Evolutionary conservation across 2,888 invertebrate species (phyloP), one percentile per base, ranked within the genome.

Genomic region (Halictus ligatus): DNA sequence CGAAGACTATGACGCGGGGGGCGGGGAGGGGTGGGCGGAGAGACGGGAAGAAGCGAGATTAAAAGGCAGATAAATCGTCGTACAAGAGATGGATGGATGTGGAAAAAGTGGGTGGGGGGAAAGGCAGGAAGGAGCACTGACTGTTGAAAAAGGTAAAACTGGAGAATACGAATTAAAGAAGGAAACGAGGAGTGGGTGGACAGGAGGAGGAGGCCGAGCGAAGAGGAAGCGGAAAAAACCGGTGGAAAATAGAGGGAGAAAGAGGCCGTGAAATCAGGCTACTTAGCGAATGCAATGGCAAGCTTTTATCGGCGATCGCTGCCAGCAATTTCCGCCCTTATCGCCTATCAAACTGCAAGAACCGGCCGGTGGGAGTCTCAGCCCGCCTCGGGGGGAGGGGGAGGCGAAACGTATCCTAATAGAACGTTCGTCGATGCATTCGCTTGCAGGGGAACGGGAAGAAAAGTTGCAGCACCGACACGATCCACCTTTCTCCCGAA

Each of bases 301-400:
- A 78, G 76, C 77, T 86, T 84, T 89, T 92, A 93, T 92, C 92
- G 89, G 89, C 89, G 90, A 92, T 93, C 90, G 88, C 84, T 91
- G 93, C 91, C 88, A 91, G 92, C 91, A 91, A 92, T 93, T 93
- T 92, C 91, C 90, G 90, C 87, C 92, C 91, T 92, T 92, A 93
- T 92, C 91, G 91, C 86, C 91, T 91, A 92, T 93, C 92, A 92
- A 89, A 89, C 84, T 76, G 75, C 79, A 85, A 89, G 86, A 92
- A 93, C 91, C 91, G 89, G 83, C 84, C 84, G 86, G 81, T 81
- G 80, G 48, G 85, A 80, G 60, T 77, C 78, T 67, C 76, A 54
- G 29, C 58, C 50, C 5, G 18, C 35, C 78, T 50, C 3, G 18
- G 40, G 75, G 48, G 64, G 35, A 35, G 35, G 35, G 35, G 35